A percentile compares a stretch with the other conserved stretches of the same genome.
Conservation (phyloP, 2,797 vertebrate species). For the Acrossocheilus wenchowensis region DNA sequence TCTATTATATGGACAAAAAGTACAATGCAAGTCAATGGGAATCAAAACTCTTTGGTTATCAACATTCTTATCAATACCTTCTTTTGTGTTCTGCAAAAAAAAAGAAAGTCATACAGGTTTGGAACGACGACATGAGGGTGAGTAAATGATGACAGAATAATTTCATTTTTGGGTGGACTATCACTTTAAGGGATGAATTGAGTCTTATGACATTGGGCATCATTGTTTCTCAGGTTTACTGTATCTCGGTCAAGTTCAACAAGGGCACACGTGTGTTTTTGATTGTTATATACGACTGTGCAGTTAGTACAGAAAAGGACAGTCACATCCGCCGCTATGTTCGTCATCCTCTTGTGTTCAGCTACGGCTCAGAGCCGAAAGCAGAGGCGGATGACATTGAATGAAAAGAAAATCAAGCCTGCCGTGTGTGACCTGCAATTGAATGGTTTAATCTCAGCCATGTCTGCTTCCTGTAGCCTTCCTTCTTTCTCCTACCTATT, state of each 20-base stretch:
- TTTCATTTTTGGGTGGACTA: background rate
- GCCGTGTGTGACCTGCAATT: background rate
- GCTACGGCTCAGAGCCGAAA: background rate
- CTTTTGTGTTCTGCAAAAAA: background rate
- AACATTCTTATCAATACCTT: background rate
- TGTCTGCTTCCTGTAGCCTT: conserved; percentile 6
- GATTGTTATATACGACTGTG: background rate
- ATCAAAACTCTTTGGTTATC: background rate
- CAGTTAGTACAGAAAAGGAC: background rate
- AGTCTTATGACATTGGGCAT: background rate
- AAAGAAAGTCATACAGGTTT: background rate
- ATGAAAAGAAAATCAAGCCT: conserved; percentile 39
- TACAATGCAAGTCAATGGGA: background rate
- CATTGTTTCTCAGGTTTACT: conserved; percentile 13
- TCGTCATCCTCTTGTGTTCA: conserved; percentile 19
- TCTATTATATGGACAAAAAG: background rate
- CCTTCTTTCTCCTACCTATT: background rate
- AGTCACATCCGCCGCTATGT: background rate
- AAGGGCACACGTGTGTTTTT: background rate
- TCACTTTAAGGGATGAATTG: background rate
- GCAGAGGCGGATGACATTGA: conserved; percentile 46
- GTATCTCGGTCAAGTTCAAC: conserved; percentile 10
- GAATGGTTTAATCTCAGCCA: conserved; percentile 6
- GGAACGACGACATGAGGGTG: background rate
- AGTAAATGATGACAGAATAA: background rate